These are phyloP conservation scores for Xerus inauris DNA, from an alignment of 2,113 vertebrate genomes.

Conservation along the genomic window DNA sequence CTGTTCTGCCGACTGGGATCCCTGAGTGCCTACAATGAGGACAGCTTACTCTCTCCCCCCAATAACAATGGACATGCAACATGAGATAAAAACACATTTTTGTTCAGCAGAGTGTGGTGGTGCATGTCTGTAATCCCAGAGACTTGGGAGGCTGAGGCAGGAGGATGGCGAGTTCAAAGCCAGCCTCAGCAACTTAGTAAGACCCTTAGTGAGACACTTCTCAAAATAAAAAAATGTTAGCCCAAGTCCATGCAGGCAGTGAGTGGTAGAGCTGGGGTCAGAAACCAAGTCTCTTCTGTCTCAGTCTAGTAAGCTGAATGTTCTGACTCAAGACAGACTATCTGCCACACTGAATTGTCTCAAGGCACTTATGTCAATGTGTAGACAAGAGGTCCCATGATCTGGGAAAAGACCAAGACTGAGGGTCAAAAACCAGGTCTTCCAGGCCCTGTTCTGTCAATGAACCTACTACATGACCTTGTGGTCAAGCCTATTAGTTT, in stretches of 20 bases:
- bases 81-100: slow-evolving; percentile 21
- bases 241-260: not conserved
- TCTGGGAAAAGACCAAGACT: not conserved
- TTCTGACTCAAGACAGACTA: slow-evolving; percentile 29
- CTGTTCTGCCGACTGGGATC: not conserved
- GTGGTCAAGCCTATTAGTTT: not conserved
- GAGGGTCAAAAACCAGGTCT: not conserved
- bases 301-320: not conserved
- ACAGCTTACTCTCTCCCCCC: not conserved
- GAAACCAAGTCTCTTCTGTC: not conserved
- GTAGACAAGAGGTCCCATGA: not conserved
- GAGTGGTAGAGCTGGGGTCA: not conserved
- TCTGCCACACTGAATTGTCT: slow-evolving; percentile 25
- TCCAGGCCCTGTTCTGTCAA: not conserved
- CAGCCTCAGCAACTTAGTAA: no score
- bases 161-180: no score
- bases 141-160: no score
- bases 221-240: not conserved
- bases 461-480: not conserved
- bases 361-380: not conserved
- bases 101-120: no score
- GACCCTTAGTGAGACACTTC: no score
- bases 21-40: not conserved
- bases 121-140: no score
- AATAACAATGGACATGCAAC: not conserved